Conservation (phyloP, 2,888 invertebrate genomes). For the Himalopsyche anomala region DNA sequence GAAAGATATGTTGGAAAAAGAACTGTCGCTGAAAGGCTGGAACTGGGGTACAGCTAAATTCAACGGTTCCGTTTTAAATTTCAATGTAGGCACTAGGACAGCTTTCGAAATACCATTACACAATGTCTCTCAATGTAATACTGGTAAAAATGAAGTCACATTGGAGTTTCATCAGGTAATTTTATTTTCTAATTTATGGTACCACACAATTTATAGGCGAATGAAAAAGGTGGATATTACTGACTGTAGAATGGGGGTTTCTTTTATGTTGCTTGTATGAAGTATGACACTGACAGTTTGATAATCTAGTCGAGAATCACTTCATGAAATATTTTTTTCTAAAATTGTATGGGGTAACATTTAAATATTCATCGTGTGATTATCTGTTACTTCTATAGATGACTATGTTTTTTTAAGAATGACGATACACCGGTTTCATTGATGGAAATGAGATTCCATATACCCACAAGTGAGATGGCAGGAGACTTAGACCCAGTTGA, state of each 20-base stretch:
- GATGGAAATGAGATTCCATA: constrained; percentile 98
- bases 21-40: constrained; percentile 97
- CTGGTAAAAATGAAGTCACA: constrained; percentile 98
- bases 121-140: constrained; percentile 96
- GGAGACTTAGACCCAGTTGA: constrained; percentile 95
- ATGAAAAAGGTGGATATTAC: no score
- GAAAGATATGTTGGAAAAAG: constrained; percentile 92
- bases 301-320: no score
- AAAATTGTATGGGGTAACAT: no score
- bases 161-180: constrained; percentile 95
- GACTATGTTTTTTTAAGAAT: constrained; percentile 82
- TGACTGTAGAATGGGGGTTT: no score
- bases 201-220: no score
- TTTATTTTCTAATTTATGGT: background rate
- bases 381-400: background rate
- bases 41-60: constrained; percentile 99
- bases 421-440: constrained; percentile 98
- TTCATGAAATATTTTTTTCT: no score
- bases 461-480: constrained; percentile 92
- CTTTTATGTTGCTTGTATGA: no score
- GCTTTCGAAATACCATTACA: constrained; percentile 97
- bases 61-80: constrained; percentile 89
- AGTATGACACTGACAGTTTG: no score
- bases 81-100: constrained; percentile 88
- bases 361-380: background rate